Percentiles rank a stretch among this genome's conserved stretches.
Conservation (phyloP, 2,888 invertebrate species). For the Rhopalosiphum nymphaeae region DNA sequence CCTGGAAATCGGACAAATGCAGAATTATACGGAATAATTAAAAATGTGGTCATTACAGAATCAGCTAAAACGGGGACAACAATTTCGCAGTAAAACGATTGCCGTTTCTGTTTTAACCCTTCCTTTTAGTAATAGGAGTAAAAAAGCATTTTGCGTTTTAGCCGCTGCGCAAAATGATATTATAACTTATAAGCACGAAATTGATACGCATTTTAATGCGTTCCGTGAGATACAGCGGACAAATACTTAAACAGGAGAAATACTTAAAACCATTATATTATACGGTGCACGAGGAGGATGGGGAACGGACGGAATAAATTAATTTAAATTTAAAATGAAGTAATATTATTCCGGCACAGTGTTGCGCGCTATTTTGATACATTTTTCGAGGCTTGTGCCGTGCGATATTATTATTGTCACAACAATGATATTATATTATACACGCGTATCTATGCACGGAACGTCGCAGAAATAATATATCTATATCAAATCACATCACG, state of each 20-base stretch:
- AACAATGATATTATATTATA: background rate
- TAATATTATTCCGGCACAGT: background rate
- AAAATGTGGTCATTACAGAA: background rate
- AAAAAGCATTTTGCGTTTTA: constrained; percentile 25
- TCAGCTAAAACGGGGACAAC: background rate
- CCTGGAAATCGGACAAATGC: background rate
- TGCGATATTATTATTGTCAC: background rate
- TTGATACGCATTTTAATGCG: constrained; percentile 42
- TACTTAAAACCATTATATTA: constrained; percentile 12
- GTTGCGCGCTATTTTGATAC: background rate
- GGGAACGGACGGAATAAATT: constrained; percentile 21
- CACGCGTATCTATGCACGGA: background rate
- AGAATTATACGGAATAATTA: constrained; percentile 34
- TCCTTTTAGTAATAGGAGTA: background rate
- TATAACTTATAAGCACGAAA: constrained; percentile 25
- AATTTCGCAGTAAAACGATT: background rate
- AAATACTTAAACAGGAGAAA: constrained; percentile 12
- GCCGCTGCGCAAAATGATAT: background rate
- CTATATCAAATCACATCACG: background rate
- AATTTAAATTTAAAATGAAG: constrained; percentile 47
- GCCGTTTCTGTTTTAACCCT: constrained; percentile 13
- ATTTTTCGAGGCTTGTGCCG: background rate
- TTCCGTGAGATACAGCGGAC: background rate
- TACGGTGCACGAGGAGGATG: background rate
- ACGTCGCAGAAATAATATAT: background rate